phyloP scores from a whole-genome alignment of 2,888 invertebrate species.

The Thalpophila matura region DNA sequence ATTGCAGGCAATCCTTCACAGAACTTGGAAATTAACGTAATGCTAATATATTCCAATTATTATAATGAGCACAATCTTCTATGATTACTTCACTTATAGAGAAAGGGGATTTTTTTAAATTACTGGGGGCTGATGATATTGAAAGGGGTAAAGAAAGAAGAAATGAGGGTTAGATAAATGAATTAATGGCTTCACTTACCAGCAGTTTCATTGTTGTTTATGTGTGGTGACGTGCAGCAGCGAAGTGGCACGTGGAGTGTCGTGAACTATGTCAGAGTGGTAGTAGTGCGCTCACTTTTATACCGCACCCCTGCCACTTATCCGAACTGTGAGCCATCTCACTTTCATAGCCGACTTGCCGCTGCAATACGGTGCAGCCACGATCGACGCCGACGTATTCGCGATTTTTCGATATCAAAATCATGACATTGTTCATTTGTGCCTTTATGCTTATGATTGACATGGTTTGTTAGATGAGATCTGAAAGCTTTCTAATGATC shows the following conservation, averaged over 20 bases:
- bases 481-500: conserved; percentile 53
- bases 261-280: conserved; percentile 89
- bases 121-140: conserved; percentile 8
- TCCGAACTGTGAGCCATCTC: conserved; percentile 81
- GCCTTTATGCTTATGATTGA: conserved; percentile 48
- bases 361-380: conserved; percentile 78
- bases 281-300: conserved; percentile 87
- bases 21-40: conserved; percentile 63
- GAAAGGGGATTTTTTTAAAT: conserved; percentile 34
- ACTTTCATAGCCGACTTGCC: conserved; percentile 86
- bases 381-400: conserved; percentile 62
- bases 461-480: conserved; percentile 55
- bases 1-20: conserved; percentile 74
- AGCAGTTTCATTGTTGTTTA: conserved; percentile 86
- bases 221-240: conserved; percentile 77
- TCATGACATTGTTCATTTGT: conserved; percentile 67
- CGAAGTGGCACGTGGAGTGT: conserved; percentile 82
- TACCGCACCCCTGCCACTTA: conserved; percentile 90
- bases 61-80: conserved; percentile 46
- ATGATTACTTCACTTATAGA: conserved; percentile 37
- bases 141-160: conserved; percentile 45
- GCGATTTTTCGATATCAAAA: conserved; percentile 72
- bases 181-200: conserved; percentile 81
- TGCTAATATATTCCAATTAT: conserved; percentile 51
- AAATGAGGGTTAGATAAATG: conserved; percentile 46